These are phyloP conservation scores for Chionomys nivalis DNA, from an alignment of 2,113 vertebrate species.

Conservation along the genomic window DNA sequence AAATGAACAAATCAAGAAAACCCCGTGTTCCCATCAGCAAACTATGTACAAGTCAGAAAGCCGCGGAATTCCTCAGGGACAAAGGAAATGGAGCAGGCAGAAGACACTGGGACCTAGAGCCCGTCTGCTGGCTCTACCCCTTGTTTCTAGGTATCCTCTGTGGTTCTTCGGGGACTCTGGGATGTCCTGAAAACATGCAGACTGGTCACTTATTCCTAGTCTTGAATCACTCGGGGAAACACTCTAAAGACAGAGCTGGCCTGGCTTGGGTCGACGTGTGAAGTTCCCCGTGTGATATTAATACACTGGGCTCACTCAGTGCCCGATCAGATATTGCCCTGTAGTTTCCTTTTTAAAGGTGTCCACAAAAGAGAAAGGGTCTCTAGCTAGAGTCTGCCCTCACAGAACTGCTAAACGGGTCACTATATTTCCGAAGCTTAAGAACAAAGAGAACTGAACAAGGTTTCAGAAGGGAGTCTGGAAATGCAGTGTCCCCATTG, in stretches of 20 bases:
- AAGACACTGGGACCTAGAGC: neutral
- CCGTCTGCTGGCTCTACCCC: neutral
- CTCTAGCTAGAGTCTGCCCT: neutral
- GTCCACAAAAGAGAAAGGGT: neutral
- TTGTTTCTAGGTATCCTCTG: neutral
- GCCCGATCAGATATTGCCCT: neutral
- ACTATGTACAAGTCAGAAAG: neutral
- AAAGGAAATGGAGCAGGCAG: neutral
- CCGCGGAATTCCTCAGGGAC: slow-evolving; percentile 4
- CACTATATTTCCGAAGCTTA: neutral
- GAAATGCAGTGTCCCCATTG: neutral
- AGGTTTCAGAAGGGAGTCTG: neutral
- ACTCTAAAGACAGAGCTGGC: neutral
- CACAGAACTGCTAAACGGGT: slow-evolving; percentile 1
- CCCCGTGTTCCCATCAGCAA: neutral
- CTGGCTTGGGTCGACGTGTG: neutral
- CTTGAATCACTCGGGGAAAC: neutral
- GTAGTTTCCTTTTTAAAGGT: neutral
- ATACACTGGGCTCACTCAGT: neutral
- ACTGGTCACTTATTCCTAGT: neutral
- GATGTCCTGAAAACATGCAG: neutral
- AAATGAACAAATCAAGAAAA: neutral
- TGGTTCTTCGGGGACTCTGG: neutral
- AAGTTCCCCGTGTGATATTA: slow-evolving; percentile 18
- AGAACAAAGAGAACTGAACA: slow-evolving; percentile 31